phyloP scores from a whole-genome alignment of 2,797 vertebrate species.

The Mus spretus region DNA sequence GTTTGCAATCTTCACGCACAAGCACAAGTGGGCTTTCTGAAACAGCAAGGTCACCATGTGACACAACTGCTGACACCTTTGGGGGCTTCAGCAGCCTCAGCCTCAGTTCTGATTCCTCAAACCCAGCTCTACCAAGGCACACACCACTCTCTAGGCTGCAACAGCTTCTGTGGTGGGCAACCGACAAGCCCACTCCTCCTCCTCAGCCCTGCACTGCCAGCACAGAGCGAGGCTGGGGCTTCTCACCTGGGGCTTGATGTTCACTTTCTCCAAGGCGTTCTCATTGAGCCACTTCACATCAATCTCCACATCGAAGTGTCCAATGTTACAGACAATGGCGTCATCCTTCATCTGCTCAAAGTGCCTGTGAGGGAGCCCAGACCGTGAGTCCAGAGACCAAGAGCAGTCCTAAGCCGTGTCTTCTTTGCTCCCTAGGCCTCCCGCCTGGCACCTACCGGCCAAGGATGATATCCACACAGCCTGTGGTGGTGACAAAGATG shows the following conservation, averaged over 20 bases:
- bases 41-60: not conserved
- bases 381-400: not conserved
- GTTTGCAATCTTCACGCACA: not conserved
- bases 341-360: conserved; percentile 99
- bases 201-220: not conserved
- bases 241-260: conserved; percentile 97
- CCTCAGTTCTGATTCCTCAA: not conserved
- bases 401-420: not conserved
- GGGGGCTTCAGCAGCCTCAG: not conserved
- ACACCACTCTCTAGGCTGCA: not conserved
- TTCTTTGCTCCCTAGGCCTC: not conserved
- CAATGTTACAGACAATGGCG: conserved; percentile 97
- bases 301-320: conserved; percentile 99
- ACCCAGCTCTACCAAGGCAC: not conserved
- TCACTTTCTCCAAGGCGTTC: conserved; percentile 93
- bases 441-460: conserved; percentile 90
- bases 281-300: conserved; percentile 96
- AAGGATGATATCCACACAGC: conserved; percentile 96
- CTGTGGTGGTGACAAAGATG: conserved; percentile 99
- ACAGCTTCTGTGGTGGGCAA: not conserved
- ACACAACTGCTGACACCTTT: not conserved
- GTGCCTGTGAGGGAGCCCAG: conserved; percentile 89
- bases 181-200: not conserved
- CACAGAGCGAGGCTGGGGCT: not conserved
- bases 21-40: not conserved